phyloP scores from a whole-genome alignment of 2,113 vertebrate species.

The Colistium nudipinnis region DNA sequence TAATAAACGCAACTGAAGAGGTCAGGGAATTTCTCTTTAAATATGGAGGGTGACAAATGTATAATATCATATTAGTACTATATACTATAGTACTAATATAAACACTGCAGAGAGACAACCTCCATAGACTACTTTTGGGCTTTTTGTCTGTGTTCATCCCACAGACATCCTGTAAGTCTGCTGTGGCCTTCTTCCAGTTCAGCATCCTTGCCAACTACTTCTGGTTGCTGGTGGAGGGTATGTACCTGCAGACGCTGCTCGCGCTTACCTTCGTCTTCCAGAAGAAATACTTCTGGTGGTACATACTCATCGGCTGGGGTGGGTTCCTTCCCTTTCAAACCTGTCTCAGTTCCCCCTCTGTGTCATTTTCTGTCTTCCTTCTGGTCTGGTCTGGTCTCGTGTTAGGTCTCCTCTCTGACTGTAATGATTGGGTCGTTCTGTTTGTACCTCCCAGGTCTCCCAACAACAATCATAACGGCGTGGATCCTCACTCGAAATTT shows the following conservation, averaged over 20 bases:
- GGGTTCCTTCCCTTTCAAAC: slow-evolving; percentile 43
- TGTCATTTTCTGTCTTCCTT: neutral
- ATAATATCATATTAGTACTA: too few species aligned
- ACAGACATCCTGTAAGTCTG: slow-evolving; percentile 85
- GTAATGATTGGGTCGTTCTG: neutral
- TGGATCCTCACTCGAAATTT: slow-evolving; percentile 80
- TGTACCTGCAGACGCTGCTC: slow-evolving; percentile 90
- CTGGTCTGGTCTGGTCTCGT: neutral
- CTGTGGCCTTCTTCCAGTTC: slow-evolving; percentile 88
- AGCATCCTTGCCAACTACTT: slow-evolving; percentile 89
- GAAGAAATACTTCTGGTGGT: slow-evolving; percentile 90
- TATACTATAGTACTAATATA: neutral
- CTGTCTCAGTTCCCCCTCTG: neutral
- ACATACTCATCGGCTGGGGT: slow-evolving; percentile 89
- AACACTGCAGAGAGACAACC: neutral
- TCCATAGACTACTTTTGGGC: neutral
- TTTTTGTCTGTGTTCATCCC: neutral
- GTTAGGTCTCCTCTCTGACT: neutral
- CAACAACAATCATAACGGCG: slow-evolving; percentile 70
- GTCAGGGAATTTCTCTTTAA: too few species aligned
- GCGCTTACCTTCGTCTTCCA: slow-evolving; percentile 88
- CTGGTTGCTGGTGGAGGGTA: slow-evolving; percentile 90
- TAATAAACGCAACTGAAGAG: too few species aligned
- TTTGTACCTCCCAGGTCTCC: slow-evolving; percentile 70
- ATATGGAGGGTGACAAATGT: too few species aligned